Evolutionary conservation across 2,113 vertebrate species (phyloP).

Genomic region (Sterna hirundo): DNA sequence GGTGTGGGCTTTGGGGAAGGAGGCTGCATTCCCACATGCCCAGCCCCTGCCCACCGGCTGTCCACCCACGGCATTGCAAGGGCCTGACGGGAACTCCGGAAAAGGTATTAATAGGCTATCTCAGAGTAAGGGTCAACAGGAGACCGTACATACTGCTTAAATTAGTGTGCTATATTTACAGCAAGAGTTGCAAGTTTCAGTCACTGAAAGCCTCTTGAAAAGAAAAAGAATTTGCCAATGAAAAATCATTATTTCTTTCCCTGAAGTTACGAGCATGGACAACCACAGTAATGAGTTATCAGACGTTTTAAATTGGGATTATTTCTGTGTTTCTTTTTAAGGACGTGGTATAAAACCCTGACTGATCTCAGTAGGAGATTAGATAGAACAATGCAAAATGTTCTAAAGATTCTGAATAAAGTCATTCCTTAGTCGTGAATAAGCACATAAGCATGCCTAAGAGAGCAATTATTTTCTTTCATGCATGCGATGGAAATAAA

Average conservation of each 20-base stretch:
- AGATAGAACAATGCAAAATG: not conserved
- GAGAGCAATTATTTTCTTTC: not conserved
- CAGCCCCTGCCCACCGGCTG: not conserved
- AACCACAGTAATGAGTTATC: not conserved
- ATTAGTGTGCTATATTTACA: constrained; percentile 25
- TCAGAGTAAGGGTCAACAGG: not conserved
- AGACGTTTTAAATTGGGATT: not conserved
- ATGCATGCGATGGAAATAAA: not conserved
- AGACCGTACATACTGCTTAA: not conserved
- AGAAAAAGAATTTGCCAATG: not conserved
- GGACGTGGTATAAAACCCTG: not conserved
- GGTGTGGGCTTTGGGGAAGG: not conserved
- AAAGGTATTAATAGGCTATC: constrained; percentile 16
- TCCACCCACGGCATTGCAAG: not conserved
- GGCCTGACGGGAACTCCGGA: not conserved
- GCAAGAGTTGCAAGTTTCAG: not conserved
- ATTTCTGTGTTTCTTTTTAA: not conserved
- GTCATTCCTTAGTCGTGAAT: not conserved
- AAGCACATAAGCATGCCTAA: not conserved
- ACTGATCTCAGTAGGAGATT: not conserved
- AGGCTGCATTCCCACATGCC: not conserved
- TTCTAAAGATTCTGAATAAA: not conserved
- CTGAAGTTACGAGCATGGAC: not conserved
- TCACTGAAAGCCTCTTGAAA: not conserved
- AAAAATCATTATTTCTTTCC: constrained; percentile 14